phyloP scores from a whole-genome alignment of 1,140 invertebrate species.

The Plodia interpunctella region DNA sequence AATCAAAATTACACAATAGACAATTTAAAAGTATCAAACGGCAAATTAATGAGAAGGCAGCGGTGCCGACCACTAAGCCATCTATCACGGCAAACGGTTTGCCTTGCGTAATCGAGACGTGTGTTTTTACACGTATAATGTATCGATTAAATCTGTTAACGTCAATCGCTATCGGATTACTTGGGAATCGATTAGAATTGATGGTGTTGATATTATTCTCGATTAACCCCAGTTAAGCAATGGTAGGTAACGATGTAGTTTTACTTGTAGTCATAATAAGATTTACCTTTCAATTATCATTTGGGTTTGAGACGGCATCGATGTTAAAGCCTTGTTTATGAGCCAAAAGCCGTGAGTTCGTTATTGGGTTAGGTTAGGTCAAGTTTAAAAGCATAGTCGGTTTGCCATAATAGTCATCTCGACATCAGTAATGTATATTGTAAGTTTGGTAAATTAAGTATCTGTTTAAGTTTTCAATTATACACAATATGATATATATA shows the following conservation, averaged over 20 bases:
- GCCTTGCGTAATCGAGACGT: neutral
- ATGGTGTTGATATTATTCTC: neutral
- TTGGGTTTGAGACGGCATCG: too few species aligned
- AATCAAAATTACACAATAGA: neutral
- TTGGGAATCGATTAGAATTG: slow-evolving; percentile 5
- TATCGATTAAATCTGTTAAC: slow-evolving; percentile 4
- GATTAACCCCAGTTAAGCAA: neutral
- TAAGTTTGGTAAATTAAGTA: too few species aligned
- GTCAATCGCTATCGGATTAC: neutral
- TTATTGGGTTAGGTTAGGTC: too few species aligned
- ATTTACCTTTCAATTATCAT: too few species aligned
- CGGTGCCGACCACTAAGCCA: neutral
- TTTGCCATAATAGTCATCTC: too few species aligned
- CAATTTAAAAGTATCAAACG: neutral
- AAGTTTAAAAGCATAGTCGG: too few species aligned
- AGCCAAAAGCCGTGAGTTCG: too few species aligned
- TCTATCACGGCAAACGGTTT: neutral
- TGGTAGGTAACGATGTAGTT: neutral
- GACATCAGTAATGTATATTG: too few species aligned
- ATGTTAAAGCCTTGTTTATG: too few species aligned
- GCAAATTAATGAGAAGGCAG: neutral
- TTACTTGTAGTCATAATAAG: too few species aligned
- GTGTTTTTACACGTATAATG: slow-evolving; percentile 6
- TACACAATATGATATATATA: too few species aligned
- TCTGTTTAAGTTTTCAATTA: too few species aligned